phyloP scores from a whole-genome alignment of 2,797 vertebrate genomes.

The Benthosema pterotum region DNA sequence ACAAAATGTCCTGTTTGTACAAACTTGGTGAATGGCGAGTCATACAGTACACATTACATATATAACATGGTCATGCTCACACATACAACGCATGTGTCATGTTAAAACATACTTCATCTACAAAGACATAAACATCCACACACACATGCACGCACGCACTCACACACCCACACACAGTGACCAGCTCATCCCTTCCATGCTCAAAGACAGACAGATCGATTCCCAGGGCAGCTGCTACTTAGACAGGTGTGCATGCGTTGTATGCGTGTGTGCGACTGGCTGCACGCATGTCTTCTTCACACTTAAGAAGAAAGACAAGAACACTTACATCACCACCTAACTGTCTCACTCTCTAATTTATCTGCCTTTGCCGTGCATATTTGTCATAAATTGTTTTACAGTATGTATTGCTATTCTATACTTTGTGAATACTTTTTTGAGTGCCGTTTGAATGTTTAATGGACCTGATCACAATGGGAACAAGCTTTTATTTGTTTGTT shows the following conservation, averaged over 20 bases:
- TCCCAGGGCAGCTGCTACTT: slow-evolving; percentile 62
- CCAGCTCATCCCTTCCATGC: slow-evolving; percentile 46
- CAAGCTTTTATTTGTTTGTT: too few species aligned
- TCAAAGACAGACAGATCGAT: slow-evolving; percentile 55
- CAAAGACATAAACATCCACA: neutral
- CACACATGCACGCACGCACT: slow-evolving; percentile 4
- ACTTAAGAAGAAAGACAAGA: slow-evolving; percentile 59
- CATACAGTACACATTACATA: too few species aligned
- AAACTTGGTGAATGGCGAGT: too few species aligned
- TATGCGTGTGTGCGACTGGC: slow-evolving; percentile 42
- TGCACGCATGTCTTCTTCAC: slow-evolving; percentile 45
- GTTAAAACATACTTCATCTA: neutral
- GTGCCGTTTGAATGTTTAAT: too few species aligned
- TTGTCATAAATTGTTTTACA: too few species aligned
- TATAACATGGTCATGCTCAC: neutral
- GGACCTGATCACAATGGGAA: too few species aligned
- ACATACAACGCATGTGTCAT: neutral
- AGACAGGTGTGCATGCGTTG: slow-evolving; percentile 73
- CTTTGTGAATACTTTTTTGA: too few species aligned
- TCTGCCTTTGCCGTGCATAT: neutral
- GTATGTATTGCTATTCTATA: too few species aligned
- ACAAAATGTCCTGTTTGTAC: neutral
- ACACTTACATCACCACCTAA: slow-evolving; percentile 38
- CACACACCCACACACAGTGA: slow-evolving; percentile 21
- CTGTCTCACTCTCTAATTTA: neutral